phyloP scores from a whole-genome alignment of 2,113 vertebrate genomes.

The Rhinoptilus africanus region DNA sequence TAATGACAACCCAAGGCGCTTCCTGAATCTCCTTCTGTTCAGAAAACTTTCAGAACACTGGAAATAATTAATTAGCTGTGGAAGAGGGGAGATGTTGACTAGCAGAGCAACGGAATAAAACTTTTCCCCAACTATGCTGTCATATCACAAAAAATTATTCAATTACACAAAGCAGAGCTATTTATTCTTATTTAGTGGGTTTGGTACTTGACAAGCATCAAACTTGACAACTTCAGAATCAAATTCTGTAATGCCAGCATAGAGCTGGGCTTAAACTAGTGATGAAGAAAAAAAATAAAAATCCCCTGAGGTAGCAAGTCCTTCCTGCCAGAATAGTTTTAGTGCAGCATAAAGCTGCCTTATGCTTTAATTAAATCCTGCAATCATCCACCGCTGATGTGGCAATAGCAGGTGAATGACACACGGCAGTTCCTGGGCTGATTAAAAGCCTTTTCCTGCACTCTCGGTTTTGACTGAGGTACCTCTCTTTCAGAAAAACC shows the following conservation, averaged over 20 bases:
- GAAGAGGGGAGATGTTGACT: constrained; percentile 3
- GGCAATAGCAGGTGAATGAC: background rate
- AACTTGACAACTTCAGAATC: constrained; percentile 3
- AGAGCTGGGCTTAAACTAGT: constrained; percentile 45
- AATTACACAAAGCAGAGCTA: background rate
- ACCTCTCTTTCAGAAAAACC: constrained; percentile 61
- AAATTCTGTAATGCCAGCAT: constrained; percentile 11
- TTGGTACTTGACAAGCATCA: constrained; percentile 31
- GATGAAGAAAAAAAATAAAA: background rate
- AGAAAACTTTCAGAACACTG: background rate
- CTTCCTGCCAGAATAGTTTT: background rate
- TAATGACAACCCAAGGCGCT: background rate
- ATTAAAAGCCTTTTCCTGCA: background rate
- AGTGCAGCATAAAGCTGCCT: background rate
- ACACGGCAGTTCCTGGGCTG: constrained; percentile 11
- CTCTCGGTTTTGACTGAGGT: rapidly evolving
- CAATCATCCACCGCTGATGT: background rate
- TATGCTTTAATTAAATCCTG: background rate
- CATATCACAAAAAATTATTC: background rate
- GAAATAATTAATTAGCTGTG: constrained; percentile 31
- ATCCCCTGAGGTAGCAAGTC: background rate
- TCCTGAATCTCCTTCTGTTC: constrained; percentile 24
- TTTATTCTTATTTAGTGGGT: constrained; percentile 48
- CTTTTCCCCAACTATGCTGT: background rate
- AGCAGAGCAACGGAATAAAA: background rate